A percentile compares a stretch with the other conserved stretches of the same genome.
phyloP scores from a whole-genome alignment of 1,140 invertebrate species.

The Aphis craccivora region DNA sequence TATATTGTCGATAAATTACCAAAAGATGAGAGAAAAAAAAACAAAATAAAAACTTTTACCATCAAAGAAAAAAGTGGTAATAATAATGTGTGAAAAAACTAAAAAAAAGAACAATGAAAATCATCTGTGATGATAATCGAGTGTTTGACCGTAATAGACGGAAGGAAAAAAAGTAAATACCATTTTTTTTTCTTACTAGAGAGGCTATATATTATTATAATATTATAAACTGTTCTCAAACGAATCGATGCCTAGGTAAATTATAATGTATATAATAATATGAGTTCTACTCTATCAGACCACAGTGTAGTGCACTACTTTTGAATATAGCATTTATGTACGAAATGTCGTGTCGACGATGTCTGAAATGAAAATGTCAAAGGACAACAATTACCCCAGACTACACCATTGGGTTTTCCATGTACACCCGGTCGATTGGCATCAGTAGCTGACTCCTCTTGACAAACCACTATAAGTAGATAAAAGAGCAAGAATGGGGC shows the following conservation, averaged over 20 bases:
- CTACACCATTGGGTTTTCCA: not conserved
- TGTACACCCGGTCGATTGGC: not conserved
- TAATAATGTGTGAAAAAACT: not conserved
- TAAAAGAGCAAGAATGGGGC: not conserved
- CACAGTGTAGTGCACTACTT: no score
- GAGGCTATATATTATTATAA: not conserved
- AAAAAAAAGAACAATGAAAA: not conserved
- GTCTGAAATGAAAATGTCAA: constrained; percentile 30
- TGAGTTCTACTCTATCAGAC: not conserved
- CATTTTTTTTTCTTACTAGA: not conserved
- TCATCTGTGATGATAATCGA: not conserved
- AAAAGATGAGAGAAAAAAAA: not conserved
- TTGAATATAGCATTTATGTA: not conserved
- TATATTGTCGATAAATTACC: constrained; percentile 36
- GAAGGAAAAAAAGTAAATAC: not conserved
- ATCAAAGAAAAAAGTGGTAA: not conserved
- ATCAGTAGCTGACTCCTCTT: not conserved
- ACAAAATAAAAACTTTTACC: not conserved
- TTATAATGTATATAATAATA: not conserved
- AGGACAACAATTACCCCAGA: not conserved
- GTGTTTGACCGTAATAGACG: not conserved
- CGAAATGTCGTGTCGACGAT: not conserved
- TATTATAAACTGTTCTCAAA: not conserved
- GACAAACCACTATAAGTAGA: not conserved
- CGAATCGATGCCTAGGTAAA: not conserved